Evolutionary conservation across 1,140 invertebrate species (phyloP).

Genomic region (Caenorhabditis brenneri): DNA sequence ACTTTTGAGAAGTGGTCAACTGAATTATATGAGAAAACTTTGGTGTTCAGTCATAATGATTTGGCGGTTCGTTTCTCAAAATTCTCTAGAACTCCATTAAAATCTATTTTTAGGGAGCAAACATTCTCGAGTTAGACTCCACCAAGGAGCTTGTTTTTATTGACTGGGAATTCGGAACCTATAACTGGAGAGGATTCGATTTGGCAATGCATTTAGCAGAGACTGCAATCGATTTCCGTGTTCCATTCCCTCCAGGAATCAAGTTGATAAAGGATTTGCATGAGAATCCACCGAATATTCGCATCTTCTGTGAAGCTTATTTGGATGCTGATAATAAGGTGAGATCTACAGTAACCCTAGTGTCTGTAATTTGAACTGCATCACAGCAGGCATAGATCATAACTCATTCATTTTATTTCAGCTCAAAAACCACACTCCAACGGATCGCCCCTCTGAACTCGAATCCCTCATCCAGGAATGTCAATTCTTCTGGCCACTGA

Average conservation of each 20-base stretch:
- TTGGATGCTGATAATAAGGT: slow-evolving; percentile 20
- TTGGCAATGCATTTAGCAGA: slow-evolving; percentile 19
- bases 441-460: background rate
- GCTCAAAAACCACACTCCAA: background rate
- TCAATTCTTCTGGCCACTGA: background rate
- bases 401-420: background rate
- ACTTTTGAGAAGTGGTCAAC: background rate
- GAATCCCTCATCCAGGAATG: background rate
- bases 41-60: slow-evolving; percentile 21
- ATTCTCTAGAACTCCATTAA: background rate
- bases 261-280: background rate
- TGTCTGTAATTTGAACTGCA: too few species aligned
- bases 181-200: slow-evolving; percentile 28
- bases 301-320: slow-evolving; percentile 1
- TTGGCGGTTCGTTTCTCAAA: background rate
- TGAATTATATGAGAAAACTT: background rate
- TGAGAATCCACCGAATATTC: slow-evolving; percentile 11
- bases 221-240: background rate
- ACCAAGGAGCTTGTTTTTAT: background rate
- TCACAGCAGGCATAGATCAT: too few species aligned
- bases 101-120: background rate
- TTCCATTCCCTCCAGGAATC: background rate
- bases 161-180: slow-evolving; percentile 8
- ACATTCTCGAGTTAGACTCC: background rate
- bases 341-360: too few species aligned